phyloP scores from a whole-genome alignment of 2,797 vertebrate genomes.

The Spondyliosoma cantharus region DNA sequence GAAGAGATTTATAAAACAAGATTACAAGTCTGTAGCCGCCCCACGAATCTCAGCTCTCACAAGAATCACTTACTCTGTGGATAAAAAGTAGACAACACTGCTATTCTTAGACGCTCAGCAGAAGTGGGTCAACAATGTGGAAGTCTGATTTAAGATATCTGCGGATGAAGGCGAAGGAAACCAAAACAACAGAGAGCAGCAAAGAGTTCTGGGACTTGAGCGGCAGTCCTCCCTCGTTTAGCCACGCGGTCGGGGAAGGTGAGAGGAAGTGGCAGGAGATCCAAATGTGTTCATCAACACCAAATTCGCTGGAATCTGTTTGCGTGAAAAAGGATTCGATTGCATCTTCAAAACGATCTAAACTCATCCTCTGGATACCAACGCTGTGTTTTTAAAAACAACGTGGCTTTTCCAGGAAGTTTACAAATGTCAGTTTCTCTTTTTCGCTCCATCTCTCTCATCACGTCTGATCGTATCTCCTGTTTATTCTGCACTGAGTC shows the following conservation, averaged over 20 bases:
- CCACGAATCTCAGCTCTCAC: no score
- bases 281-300: no score
- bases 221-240: no score
- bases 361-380: not conserved
- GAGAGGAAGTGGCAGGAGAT: no score
- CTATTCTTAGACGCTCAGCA: not conserved
- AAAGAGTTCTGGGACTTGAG: no score
- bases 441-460: constrained; percentile 3
- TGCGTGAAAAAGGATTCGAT: not conserved
- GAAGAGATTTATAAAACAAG: no score
- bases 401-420: not conserved
- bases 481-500: not conserved
- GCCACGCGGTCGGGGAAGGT: no score
- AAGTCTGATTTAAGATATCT: not conserved
- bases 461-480: constrained; percentile 17
- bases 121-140: not conserved
- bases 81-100: not conserved
- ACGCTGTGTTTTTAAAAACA: not conserved
- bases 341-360: not conserved
- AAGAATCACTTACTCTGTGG: not conserved
- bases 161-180: no score
- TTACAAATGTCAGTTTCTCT: not conserved
- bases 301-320: no score
- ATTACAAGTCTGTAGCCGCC: no score
- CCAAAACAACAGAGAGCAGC: no score